Evolutionary conservation across 2,797 vertebrate genomes (phyloP), one percentile per base, ranked within the genome.

Genomic region (Antennarius maculatus): DNA sequence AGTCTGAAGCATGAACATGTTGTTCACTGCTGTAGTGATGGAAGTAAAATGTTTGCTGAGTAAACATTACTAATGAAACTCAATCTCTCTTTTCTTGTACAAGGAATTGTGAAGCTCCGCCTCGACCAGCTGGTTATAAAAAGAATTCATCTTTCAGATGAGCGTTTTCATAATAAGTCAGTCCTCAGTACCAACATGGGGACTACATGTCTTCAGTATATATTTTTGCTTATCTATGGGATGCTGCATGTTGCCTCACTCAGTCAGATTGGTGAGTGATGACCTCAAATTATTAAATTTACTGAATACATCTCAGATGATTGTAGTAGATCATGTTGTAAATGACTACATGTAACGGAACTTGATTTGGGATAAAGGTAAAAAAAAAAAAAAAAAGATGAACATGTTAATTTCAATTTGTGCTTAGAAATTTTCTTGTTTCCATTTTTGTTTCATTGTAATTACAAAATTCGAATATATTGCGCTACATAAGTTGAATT

Each of bases 141-240:
- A 34, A 27, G 12, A 50, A 43, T 17, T 15, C 0, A 1, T 31
- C 39, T 37, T 45, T 10, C 51, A 77, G 56, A n/a, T 72, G 42
- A 43, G 39, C 51, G 23, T 27, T 79, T 61, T 82, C 79, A 89
- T 15, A 59, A 66, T 27, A 39, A 59, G n/a, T 58, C 69, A 71
- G 49, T 68, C 74, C 81, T 77, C 61, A 29, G 67, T 28, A 71
- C 29, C 82, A 78, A 52, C 72, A 93, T 93, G 92, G 89, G 86
- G 76, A 83, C 84, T 13, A n/a, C 13, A 54, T 54, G 69, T 64
- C 50, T 77, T 16, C 71, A 57, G 18, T 14, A 42, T 42, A 62
- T 34, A 4, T 8, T 66, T 42, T 66, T 73, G 74, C 37, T 91
- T 56, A 18, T 83, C 64, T 87, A 63, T 62, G 43, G 91, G 57